These are phyloP conservation scores for Cinclus cinclus DNA, from an alignment of 2,113 vertebrate species.

Conservation along the genomic window DNA sequence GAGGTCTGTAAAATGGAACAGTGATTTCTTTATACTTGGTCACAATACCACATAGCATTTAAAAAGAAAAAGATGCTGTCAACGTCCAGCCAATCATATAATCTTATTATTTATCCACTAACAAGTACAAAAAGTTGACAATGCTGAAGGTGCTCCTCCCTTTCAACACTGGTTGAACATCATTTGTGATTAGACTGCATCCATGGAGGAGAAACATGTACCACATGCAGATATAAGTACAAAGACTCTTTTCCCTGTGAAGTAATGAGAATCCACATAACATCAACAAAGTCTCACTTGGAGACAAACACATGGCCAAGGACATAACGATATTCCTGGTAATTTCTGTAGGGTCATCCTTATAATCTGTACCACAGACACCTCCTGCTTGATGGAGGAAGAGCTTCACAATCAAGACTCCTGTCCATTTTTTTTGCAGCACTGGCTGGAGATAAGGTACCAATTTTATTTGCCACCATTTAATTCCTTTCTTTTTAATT, in stretches of 20 bases:
- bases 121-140: neutral
- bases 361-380: neutral
- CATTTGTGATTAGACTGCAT: neutral
- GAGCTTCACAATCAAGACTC: neutral
- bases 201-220: neutral
- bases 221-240: neutral
- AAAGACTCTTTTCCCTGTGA: neutral
- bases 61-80: neutral
- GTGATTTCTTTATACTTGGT: neutral
- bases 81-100: neutral
- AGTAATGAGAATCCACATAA: neutral
- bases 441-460: neutral
- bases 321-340: neutral
- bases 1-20: neutral
- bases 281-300: neutral
- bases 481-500: conserved; percentile 40
- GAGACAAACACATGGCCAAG: neutral
- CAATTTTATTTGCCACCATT: neutral
- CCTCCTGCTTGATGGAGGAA: neutral
- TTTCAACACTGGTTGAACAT: neutral
- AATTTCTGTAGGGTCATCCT: neutral
- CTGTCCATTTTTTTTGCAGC: neutral
- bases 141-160: neutral
- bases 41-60: neutral
- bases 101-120: neutral